Conservation (phyloP, 2,113 vertebrate genomes). For the Hoplias malabaricus region DNA sequence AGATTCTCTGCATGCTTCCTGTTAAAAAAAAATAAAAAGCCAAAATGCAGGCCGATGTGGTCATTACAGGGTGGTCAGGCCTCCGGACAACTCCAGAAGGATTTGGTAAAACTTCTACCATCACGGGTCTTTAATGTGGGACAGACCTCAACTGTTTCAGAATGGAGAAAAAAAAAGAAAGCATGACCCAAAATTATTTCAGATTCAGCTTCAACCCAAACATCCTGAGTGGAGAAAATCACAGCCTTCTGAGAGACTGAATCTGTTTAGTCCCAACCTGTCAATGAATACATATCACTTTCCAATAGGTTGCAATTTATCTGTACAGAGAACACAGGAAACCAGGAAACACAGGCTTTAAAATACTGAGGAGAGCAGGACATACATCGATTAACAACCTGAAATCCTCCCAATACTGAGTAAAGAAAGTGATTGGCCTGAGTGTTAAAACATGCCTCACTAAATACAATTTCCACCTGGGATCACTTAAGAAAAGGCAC, state of each 20-base stretch:
- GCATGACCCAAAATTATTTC: conserved; percentile 13
- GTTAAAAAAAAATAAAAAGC: background rate
- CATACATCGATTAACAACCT: no score
- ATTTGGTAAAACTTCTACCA: background rate
- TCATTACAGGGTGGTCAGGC: background rate
- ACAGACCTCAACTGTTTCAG: background rate
- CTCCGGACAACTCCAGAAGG: conserved; percentile 17
- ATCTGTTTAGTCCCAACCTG: conserved; percentile 7
- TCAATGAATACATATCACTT: background rate
- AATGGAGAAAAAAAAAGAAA: background rate
- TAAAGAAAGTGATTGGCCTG: no score
- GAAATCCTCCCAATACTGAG: background rate
- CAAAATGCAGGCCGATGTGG: conserved; percentile 5
- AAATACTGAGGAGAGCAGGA: no score
- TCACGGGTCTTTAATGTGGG: conserved; percentile 7
- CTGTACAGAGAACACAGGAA: no score
- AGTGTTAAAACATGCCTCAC: no score
- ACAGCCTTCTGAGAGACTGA: background rate
- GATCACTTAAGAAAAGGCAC: no score
- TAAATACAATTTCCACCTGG: no score
- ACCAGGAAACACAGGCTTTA: no score
- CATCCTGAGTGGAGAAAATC: conserved; percentile 2
- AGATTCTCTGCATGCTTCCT: conserved; percentile 8
- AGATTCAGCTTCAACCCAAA: conserved; percentile 19
- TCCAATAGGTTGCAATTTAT: no score